Evolutionary conservation across 2,797 vertebrate genomes (phyloP).

Genomic region (Peromyscus aztecus): DNA sequence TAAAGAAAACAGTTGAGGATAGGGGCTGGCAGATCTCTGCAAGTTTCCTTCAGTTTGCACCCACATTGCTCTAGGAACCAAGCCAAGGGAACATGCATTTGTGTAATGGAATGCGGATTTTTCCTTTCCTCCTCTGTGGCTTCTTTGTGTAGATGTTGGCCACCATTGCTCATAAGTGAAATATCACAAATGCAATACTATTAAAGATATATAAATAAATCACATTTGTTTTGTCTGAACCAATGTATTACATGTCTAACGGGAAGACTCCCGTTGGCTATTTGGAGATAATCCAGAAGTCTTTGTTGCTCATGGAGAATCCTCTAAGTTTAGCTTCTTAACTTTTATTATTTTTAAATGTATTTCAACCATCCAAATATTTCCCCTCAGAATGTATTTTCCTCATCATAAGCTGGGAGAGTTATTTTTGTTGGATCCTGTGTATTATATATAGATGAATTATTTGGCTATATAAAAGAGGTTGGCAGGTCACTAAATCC

Average conservation of each 20-base stretch:
- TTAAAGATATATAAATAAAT: slow-evolving; percentile 30
- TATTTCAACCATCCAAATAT: not conserved
- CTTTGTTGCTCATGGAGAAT: not conserved
- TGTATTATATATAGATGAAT: not conserved
- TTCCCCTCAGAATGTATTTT: slow-evolving; percentile 15
- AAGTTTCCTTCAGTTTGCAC: not conserved
- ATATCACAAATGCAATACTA: slow-evolving; percentile 24
- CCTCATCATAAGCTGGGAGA: not conserved
- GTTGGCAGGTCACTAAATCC: not conserved
- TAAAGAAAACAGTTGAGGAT: not conserved
- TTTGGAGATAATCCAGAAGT: slow-evolving; percentile 39
- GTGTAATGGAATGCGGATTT: slow-evolving; percentile 44
- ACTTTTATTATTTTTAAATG: not conserved
- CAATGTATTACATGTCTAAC: slow-evolving; percentile 2
- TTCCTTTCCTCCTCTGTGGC: slow-evolving; percentile 48
- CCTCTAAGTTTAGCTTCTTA: not conserved
- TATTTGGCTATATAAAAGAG: not conserved
- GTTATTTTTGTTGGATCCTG: not conserved
- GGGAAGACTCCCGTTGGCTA: not conserved
- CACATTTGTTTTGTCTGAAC: slow-evolving; percentile 57
- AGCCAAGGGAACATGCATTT: not conserved
- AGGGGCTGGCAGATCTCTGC: not conserved
- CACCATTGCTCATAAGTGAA: slow-evolving; percentile 36
- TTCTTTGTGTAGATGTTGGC: slow-evolving; percentile 55
- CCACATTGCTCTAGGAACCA: slow-evolving; percentile 11